These are phyloP conservation scores for Orius insidiosus DNA, from an alignment of 1,140 invertebrate species.

Conservation along the genomic window DNA sequence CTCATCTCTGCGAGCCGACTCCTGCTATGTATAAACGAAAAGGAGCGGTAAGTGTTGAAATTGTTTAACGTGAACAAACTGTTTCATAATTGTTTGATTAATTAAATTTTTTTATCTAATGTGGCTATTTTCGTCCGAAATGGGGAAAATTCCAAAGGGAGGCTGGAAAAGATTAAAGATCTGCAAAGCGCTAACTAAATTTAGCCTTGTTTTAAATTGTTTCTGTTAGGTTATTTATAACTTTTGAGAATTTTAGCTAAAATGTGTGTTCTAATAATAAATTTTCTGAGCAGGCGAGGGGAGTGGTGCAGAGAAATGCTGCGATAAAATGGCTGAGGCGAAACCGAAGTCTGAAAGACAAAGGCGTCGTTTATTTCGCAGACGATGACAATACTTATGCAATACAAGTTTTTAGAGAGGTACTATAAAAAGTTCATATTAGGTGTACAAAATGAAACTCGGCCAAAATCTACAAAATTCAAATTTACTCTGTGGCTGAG, in stretches of 20 bases:
- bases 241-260: too few species aligned
- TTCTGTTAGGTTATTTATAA: too few species aligned
- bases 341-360: constrained; percentile 35
- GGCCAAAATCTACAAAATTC: too few species aligned
- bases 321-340: constrained; percentile 73
- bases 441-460: too few species aligned
- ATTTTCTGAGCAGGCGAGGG: constrained; percentile 52
- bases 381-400: constrained; percentile 97
- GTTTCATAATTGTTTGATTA: constrained; percentile 5
- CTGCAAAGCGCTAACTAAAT: too few species aligned
- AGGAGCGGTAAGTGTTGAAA: constrained; percentile 18
- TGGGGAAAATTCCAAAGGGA: too few species aligned
- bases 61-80: constrained; percentile 4
- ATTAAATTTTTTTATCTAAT: not conserved
- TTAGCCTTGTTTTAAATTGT: too few species aligned
- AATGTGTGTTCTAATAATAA: too few species aligned
- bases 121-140: too few species aligned
- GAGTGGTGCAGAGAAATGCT: constrained; percentile 84
- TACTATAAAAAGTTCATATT: too few species aligned
- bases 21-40: constrained; percentile 31
- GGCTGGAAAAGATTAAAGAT: too few species aligned
- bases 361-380: constrained; percentile 88
- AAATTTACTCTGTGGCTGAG: too few species aligned
- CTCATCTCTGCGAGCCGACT: constrained; percentile 61
- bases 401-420: constrained; percentile 77